Conservation (phyloP, 2,113 vertebrate genomes). For the Marmota monax region DNA sequence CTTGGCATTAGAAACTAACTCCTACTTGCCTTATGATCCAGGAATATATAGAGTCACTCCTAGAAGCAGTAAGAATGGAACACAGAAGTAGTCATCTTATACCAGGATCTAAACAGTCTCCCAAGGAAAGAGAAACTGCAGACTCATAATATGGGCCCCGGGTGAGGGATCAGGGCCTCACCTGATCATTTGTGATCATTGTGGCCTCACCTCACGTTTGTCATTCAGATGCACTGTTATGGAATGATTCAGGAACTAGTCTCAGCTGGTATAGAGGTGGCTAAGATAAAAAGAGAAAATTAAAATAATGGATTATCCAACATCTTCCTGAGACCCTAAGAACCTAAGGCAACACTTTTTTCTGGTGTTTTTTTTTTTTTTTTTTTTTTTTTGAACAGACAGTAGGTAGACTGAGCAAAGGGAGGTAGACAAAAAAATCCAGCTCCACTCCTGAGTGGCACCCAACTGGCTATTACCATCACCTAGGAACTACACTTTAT, state of each 20-base stretch:
- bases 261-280: not conserved
- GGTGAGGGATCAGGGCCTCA: not conserved
- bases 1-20: slow-evolving; percentile 44
- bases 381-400: not conserved
- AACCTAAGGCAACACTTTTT: not conserved
- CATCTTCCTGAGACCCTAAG: not conserved
- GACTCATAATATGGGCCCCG: not conserved
- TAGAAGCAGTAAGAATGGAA: not conserved
- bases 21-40: not conserved
- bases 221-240: not conserved
- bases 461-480: not conserved
- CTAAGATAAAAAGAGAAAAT: not conserved
- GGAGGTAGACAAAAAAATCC: not conserved
- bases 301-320: slow-evolving; percentile 6
- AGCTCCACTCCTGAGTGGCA: not conserved
- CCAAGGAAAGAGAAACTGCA: not conserved
- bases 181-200: too few species aligned
- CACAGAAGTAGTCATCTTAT: not conserved
- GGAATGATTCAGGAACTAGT: slow-evolving; percentile 31
- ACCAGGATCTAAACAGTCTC: not conserved
- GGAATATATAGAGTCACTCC: not conserved
- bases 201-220: not conserved
- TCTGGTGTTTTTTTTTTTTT: not conserved
- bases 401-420: not conserved
- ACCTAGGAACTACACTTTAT: too few species aligned